Evolutionary conservation across 2,888 invertebrate genomes (phyloP), one percentile per base, ranked within the genome.

Genomic region (Caenorhabditis doughertyi): DNA sequence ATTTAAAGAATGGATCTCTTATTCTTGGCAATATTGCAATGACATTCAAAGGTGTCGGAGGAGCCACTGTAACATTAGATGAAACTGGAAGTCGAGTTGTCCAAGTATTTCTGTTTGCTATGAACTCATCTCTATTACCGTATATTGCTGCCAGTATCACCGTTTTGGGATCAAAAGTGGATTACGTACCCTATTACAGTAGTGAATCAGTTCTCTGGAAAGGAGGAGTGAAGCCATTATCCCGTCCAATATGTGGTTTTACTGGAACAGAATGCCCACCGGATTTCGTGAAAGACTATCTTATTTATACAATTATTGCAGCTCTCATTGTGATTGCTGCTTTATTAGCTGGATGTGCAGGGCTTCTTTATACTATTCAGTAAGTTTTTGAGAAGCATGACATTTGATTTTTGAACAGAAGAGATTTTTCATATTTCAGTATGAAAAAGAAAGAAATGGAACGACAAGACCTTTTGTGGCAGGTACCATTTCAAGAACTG

Each of bases 221-320:
- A 21, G 49, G 56, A 25, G 65, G 76, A 21, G 51, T 51, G 25
- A 58, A 42, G 42, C 76, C 76, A 49, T 42, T 67, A 3, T 67
- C 64, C 1, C 44, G 39, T 13, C 87, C 87, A 16, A 68, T 70
- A 8, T 87, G 87, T 68, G 87, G 86, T 8, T 87, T 81, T 62
- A 56, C 49, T 3, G 87, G 87, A 58, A 58, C 47, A 13, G 60
- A 76, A 21, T 86, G 86, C 60, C 83, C 86, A 3, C 47, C 77
- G 21, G 65, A 86, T 62, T 81, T 86, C 39, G 65, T 86, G n/a
- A 60, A 70, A 67, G 83, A 85, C 51, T 84, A 86, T 62, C 77
- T 85, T 8, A 79, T 80, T n/a, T 83, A 81, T 56, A 71, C 62
- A 11, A 60, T 88, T 32, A 80, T 88, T 35, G 84, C 73, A 8